Evolutionary conservation across 2,797 vertebrate species (phyloP).

Genomic region (Sciaenops ocellatus): DNA sequence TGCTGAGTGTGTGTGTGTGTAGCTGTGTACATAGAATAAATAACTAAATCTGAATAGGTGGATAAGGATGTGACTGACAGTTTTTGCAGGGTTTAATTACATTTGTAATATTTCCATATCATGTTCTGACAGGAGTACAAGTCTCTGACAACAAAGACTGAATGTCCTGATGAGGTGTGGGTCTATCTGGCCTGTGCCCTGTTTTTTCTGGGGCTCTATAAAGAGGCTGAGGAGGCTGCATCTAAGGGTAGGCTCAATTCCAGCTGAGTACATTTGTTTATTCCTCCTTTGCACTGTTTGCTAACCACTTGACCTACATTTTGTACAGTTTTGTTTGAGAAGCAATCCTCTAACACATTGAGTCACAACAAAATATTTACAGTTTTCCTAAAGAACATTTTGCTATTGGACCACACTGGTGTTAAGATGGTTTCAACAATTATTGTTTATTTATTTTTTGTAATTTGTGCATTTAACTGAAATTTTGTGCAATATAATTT

Average conservation of each 20-base stretch:
- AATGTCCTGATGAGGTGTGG: slow-evolving; percentile 92
- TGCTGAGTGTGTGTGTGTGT: slow-evolving; percentile 15
- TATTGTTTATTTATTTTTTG: neutral
- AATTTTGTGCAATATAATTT: too few species aligned
- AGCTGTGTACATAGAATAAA: neutral
- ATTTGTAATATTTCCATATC: slow-evolving; percentile 20
- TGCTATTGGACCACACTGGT: neutral
- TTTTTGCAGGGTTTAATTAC: neutral
- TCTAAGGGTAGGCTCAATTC: slow-evolving; percentile 87
- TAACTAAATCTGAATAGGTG: neutral
- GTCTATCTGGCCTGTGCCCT: slow-evolving; percentile 93
- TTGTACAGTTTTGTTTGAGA: neutral
- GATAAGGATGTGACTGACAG: neutral
- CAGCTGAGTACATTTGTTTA: neutral
- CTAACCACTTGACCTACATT: neutral
- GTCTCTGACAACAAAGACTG: slow-evolving; percentile 83
- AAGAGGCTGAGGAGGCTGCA: slow-evolving; percentile 93
- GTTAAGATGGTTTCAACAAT: neutral
- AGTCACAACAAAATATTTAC: too few species aligned
- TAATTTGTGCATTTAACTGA: neutral
- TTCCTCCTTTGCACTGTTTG: slow-evolving; percentile 2
- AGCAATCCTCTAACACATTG: neutral
- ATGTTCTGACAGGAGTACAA: slow-evolving; percentile 90
- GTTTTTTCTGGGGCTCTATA: slow-evolving; percentile 97
- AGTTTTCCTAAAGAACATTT: neutral